These are phyloP conservation scores for Drosophila pseudoananassae DNA, from an alignment of 1,140 invertebrate species.

Conservation along the genomic window DNA sequence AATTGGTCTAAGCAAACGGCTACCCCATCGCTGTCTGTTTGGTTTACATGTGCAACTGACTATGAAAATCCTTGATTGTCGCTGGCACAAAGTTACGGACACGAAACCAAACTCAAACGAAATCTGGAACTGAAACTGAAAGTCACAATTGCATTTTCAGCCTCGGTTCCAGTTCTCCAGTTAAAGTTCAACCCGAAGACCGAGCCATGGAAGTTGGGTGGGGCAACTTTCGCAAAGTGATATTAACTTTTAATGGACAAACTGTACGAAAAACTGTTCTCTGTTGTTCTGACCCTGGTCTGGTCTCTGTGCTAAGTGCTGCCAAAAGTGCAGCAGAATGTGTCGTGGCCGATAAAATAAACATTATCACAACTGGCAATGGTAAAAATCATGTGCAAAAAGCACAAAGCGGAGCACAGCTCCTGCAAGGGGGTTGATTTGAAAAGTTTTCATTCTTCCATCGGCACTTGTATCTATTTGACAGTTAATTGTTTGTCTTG, in stretches of 20 bases:
- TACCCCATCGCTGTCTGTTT: constrained; percentile 45
- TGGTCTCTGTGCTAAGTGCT: constrained; percentile 72
- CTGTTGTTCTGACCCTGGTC: constrained; percentile 66
- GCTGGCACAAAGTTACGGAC: constrained; percentile 61
- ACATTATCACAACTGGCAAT: constrained; percentile 82
- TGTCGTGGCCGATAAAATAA: constrained; percentile 82
- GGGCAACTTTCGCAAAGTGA: constrained; percentile 74
- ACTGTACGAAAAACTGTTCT: constrained; percentile 69
- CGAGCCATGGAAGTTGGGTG: constrained; percentile 6
- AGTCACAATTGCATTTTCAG: constrained; percentile 53
- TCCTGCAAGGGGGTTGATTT: constrained; percentile 43
- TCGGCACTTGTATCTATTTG: constrained; percentile 10
- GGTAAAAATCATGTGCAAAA: constrained; percentile 80
- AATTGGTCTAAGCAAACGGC: constrained; percentile 59
- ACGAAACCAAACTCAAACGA: constrained; percentile 28
- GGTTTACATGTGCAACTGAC: constrained; percentile 77
- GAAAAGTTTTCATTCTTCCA: constrained; percentile 15
- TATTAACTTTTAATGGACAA: constrained; percentile 83
- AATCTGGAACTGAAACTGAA: constrained; percentile 54
- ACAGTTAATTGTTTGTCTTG: constrained; percentile 28
- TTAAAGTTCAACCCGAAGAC: constrained; percentile 36
- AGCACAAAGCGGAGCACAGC: constrained; percentile 56
- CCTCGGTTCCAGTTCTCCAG: constrained; percentile 20
- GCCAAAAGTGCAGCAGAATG: constrained; percentile 82
- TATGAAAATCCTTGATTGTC: constrained; percentile 81